Base-by-base conservation (phyloP, 2,797 vertebrate species). In the Anabas testudineus region DNA sequence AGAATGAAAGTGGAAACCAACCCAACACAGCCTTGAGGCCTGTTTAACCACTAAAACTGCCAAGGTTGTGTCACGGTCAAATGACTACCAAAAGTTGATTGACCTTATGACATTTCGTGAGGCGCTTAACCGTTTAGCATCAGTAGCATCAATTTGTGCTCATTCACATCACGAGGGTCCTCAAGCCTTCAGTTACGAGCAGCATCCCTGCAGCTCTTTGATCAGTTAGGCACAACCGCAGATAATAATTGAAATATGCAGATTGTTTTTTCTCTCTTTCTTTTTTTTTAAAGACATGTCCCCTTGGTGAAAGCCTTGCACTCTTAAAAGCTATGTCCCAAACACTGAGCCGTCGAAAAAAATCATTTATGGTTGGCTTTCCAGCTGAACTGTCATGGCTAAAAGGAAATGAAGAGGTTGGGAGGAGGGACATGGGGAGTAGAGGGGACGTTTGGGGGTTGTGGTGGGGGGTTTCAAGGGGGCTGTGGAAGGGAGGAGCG, bases 321-420 rank as follows among this genome's bases (percentile, higher is more conserved):
- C 68, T 86, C 79, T 74, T 67, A 84, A 74, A 90, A 86, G 75
- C 76, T 69, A 62, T 82, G 83, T 91, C 84, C 78, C 87, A 76
- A 87, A 90, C 83, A 87, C 86, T 59, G 82, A 72, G 76, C 83
- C 82, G 87, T 83, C 74, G 28, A 78, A 86, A 72, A 78, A 93
- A 85, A 94, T 90, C 81, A 92, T 91, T 92, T 93, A 92, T 89
- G 91, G 87, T 91, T 89, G 86, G 86, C 87, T 93, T 93, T 92
- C 91, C 93, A 94, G 91, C 90, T 93, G 90, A 94, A 90, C 90
- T 93, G 91, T 85, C 91, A 88, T 88, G 84, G 82, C 78, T 91
- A 86, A 94, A 92, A 90, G 89, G 90, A 93, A 91, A 91, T 87
- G 83, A 87, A 90, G 86, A 88, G 90, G 81, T 71, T 71, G 86